Evolutionary conservation across 2,797 vertebrate species (phyloP), one percentile per base, ranked within the genome.

Genomic region (Argyrosomus regius): DNA sequence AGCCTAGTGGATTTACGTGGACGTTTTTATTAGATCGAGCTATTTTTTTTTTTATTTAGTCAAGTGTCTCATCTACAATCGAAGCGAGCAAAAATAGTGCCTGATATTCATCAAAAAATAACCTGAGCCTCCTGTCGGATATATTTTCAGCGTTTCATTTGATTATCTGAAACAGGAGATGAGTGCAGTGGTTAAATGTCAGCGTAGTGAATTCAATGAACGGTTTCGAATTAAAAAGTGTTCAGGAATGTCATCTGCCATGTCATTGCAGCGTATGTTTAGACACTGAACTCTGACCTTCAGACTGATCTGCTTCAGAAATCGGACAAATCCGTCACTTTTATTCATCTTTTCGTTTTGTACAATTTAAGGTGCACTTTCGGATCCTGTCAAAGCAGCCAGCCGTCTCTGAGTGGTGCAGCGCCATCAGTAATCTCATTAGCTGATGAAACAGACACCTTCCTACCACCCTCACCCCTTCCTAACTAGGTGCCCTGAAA

Each of bases 401-500:
- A 24, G 28, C 73, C 39, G 72, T 45, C 64, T 75, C 41, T 1
- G 46, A 73, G 61, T n/a, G 5, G 1, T 70, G 31, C 53, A 63
- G 53, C 24, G 1, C 5, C 54, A 48, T 82, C 59, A 72, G 39
- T 72, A 65, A 82, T 80, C 74, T 82, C 68, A 74, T 85, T 63
- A 84, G 52, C 64, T 76, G 46, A 79, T 78, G 64, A 48, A 85
- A 67, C 35, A 45, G 20, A 83, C 75, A n/a, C n/a, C n/a, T n/a
- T n/a, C n/a, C n/a, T n/a, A 57, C 22, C 24, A 14, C 64, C 8
- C 8, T 39, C 35, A 9, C 8, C 35, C 7, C 8, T 39, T 39
- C 35, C 35, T 9, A 39, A 39, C 35, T 9, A 39, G 35, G 2
- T 2, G 2, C 35, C 35, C 35, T 39, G 35, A 39, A 39, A 39